Base-by-base conservation (phyloP, 2,888 invertebrate genomes). In the Sinohyriopsis cumingii region DNA sequence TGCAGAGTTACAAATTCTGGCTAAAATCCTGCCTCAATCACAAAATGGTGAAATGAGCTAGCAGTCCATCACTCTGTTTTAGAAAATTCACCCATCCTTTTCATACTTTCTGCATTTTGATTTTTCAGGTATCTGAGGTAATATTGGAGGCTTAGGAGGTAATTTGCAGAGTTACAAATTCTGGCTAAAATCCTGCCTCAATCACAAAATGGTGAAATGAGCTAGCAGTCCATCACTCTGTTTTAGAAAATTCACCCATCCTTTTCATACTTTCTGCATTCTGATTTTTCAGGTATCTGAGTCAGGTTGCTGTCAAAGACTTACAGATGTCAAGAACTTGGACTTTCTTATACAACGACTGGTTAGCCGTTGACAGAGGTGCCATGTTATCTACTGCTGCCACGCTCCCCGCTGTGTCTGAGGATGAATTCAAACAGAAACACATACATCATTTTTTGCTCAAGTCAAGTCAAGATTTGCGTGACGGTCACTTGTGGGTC, bases 401-500 rank as follows among this genome's bases (percentile, higher is more conserved):
- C 22, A 75, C 71, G 1, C 25, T 86, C 3, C 71, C 75, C 0
- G 81, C 82, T 18, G 53, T 81, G 1, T 68, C 73, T 19, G 53
- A 72, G 5, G 69, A 75, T 22, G 71, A 81, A 53, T 68, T 83
- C 2, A 68, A 65, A 45, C 28, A 68, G 9, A 63, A 73, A 28
- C 66, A 61, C 1, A 72, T 73, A 28, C 79, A 84, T 66, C 80
- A 83, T 59, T 81, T 84, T 60, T 22, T 73, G 18, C 69, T 76
- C 6, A 82, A 81, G 65, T 72, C 80, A 18, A 77, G 79, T 24
- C 74, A 77, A n/a, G 81, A 82, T 55, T 73, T 88, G 5, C 75
- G 86, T 12, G 84, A 87, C 61, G 77, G 84, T 9, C 88, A 89
- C 75, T 69, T 89, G 19, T 89, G 88, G 89, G 65, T 88, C 22